Evolutionary conservation across 2,113 vertebrate species (phyloP), one percentile per base, ranked within the genome.

Genomic region (Aspiorhynchus laticeps): DNA sequence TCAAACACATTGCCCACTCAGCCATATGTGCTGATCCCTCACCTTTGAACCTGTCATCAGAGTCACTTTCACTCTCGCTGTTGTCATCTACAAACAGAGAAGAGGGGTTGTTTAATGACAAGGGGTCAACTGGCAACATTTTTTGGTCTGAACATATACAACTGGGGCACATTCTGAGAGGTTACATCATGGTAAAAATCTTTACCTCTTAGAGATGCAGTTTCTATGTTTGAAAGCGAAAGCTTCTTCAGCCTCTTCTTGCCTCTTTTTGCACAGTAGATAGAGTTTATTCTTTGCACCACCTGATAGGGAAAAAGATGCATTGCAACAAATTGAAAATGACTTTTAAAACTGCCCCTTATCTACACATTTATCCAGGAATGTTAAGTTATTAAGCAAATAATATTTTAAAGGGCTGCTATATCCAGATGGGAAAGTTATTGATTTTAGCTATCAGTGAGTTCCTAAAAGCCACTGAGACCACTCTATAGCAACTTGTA

Each of bases 41-140:
- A 99, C 98, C 98, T 99, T 99, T 99, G 94, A 99, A 99, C 86
- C 97, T 95, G 96, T 99, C 98, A 33, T 99, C 98, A 12, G 98
- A 99, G 94, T 99, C 98, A 41, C 98, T 99, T 95, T 99, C 98
- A 65, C 98, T 99, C 93, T 99, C 98, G 0, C 98, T 99, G 94
- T 99, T 99, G 91, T 99, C 98, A 95, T 99, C 98, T 99, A 94
- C 86, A 95, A 93, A 76, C 77, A 92, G 83, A 94, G 38, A 78
- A 88, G 21, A 85, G 8, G 80, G 56, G 87, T 89, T 90, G 88
- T 73, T 81, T 89, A 2, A 74, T 88, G 88, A 91, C 87, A 90
- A 61, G 87, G 87, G 80, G 77, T 87, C 90, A 43, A 84, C 91
- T 86, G 61, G 85, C 82, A 86, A 89, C 86, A 51, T 12, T 90